Percentiles rank a stretch among this genome's conserved stretches.
These are phyloP conservation scores for Ceratina japonica DNA, from an alignment of 1,140 invertebrate genomes.

Conservation along the genomic window DNA sequence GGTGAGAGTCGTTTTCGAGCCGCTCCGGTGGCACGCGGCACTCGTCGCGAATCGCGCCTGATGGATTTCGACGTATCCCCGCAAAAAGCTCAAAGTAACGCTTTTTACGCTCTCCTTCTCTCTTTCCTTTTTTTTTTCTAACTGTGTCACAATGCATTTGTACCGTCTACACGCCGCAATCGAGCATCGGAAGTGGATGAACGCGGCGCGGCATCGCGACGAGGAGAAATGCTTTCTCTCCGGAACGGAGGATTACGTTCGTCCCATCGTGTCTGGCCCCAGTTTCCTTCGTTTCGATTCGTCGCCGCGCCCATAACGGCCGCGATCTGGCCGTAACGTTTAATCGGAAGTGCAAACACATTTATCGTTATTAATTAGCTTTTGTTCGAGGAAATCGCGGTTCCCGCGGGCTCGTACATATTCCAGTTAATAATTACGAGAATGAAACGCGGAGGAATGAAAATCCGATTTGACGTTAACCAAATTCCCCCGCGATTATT, in stretches of 20 bases:
- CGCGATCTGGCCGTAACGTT: neutral
- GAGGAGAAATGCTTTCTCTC: neutral
- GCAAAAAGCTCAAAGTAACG: conserved; percentile 31
- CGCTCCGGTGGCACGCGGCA: conserved; percentile 3
- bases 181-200: neutral
- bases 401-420: conserved; percentile 13
- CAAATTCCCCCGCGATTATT: conserved; percentile 11
- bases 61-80: conserved; percentile 24
- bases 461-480: conserved; percentile 21
- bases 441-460: conserved; percentile 14
- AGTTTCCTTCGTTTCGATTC: too few species aligned
- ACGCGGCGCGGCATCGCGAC: too few species aligned
- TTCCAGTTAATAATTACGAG: neutral
- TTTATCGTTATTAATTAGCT: conserved; percentile 10
- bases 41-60: conserved; percentile 22
- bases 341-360: neutral
- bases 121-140: neutral
- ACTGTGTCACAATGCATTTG: conserved; percentile 25
- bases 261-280: too few species aligned
- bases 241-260: neutral
- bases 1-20: conserved; percentile 1
- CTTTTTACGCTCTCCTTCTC: conserved; percentile 1
- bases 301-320: neutral
- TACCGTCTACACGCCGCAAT: neutral
- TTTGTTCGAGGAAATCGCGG: neutral